These are phyloP conservation scores for Valencia hispanica DNA, from an alignment of 2,797 vertebrate species.

Conservation along the genomic window DNA sequence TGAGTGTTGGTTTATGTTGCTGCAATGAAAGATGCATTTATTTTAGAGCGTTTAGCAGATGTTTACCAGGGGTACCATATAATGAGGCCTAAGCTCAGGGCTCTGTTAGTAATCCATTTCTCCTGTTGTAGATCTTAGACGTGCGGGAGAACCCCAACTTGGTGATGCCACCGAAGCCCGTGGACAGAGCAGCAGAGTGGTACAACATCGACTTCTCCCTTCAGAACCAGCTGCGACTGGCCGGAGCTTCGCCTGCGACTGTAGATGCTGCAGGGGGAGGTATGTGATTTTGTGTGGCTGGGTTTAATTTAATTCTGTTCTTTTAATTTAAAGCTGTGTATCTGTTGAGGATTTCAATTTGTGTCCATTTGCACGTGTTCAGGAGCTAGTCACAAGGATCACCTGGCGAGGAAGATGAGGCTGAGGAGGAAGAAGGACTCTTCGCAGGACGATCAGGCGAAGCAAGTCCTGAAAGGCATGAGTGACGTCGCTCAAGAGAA, in stretches of 20 bases:
- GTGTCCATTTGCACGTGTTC: conserved; percentile 27
- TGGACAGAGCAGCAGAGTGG: conserved; percentile 88
- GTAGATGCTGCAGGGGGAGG: conserved; percentile 91
- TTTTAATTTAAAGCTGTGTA: background rate
- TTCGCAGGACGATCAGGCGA: conserved; percentile 94
- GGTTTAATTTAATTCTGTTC: background rate
- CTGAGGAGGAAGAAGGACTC: conserved; percentile 92
- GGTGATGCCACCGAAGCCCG: conserved; percentile 96
- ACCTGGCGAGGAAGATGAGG: conserved; percentile 94
- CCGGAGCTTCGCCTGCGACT: conserved; percentile 92
- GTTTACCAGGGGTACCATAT: too few species aligned
- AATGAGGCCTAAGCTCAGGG: background rate
- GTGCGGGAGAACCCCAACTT: conserved; percentile 96
- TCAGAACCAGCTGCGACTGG: conserved; percentile 95
- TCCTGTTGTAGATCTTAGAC: conserved; percentile 85
- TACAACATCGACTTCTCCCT: conserved; percentile 99
- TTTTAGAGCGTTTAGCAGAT: background rate
- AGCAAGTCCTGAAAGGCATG: conserved; percentile 98
- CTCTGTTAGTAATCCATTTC: background rate
- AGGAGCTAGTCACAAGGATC: conserved; percentile 90
- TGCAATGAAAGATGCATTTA: background rate
- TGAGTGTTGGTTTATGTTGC: background rate
- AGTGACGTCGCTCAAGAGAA: conserved; percentile 94
- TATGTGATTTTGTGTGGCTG: conserved; percentile 28
- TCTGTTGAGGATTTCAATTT: background rate